These are phyloP conservation scores for Cyanoderma ruficeps DNA, from an alignment of 2,113 vertebrate species.

Conservation along the genomic window DNA sequence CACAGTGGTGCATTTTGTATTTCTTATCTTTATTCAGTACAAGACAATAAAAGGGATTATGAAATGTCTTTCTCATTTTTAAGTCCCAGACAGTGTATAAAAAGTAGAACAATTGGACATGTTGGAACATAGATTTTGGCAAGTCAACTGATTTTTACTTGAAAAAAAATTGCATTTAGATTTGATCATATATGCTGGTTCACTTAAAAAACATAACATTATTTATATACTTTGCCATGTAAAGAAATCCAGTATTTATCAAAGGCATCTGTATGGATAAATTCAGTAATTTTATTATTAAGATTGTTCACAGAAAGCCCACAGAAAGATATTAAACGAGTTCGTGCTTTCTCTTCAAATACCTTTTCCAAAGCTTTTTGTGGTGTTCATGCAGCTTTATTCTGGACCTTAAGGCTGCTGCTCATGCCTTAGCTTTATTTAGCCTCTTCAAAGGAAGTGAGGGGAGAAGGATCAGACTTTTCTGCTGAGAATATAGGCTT, in stretches of 20 bases:
- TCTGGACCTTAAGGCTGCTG: background rate
- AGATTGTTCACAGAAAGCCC: background rate
- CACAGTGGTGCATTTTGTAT: background rate
- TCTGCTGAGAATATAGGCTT: background rate
- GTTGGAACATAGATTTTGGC: background rate
- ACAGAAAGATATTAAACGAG: background rate
- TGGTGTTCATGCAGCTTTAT: background rate
- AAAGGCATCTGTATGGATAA: background rate
- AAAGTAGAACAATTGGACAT: background rate
- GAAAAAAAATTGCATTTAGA: background rate
- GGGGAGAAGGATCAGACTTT: background rate
- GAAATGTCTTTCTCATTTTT: background rate
- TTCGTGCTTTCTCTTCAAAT: background rate
- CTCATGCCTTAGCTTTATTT: background rate
- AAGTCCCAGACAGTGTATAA: background rate
- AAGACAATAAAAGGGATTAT: background rate
- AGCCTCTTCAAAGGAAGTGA: background rate
- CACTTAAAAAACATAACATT: background rate
- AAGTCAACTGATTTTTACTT: background rate
- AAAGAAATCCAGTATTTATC: background rate
- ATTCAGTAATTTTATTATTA: background rate
- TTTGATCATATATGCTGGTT: background rate
- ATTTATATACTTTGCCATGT: background rate
- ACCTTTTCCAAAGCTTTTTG: background rate
- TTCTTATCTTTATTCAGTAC: background rate